Evolutionary conservation across 2,113 vertebrate genomes (phyloP).

Genomic region (Chlorodrepanis virens): DNA sequence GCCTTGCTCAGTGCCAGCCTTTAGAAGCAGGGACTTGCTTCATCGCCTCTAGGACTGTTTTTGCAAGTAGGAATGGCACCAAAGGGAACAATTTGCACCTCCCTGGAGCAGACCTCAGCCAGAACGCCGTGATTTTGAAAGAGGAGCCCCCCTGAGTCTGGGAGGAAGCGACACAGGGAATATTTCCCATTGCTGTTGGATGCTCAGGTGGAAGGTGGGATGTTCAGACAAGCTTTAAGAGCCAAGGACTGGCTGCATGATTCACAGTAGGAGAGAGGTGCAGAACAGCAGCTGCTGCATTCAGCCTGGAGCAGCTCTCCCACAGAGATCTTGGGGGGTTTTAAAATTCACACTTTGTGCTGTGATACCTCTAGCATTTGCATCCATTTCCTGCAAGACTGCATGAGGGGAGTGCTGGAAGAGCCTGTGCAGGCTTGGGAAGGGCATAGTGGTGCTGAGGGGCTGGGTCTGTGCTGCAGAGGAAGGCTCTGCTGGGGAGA

Average conservation of each 20-base stretch:
- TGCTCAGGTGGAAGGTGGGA: not conserved
- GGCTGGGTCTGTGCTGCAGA: not conserved
- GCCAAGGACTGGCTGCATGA: not conserved
- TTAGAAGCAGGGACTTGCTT: not conserved
- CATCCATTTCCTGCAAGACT: not conserved
- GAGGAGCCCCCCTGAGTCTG: not conserved
- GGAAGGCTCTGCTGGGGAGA: not conserved
- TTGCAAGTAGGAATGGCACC: not conserved
- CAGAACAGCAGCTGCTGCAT: not conserved
- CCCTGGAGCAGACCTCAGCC: not conserved
- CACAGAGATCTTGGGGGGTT: not conserved
- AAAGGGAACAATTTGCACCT: not conserved
- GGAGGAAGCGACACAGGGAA: not conserved
- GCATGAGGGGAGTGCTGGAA: not conserved
- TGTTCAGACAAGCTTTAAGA: not conserved
- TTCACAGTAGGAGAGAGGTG: not conserved
- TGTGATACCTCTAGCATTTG: not conserved
- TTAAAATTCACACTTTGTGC: not conserved
- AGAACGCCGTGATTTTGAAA: not conserved
- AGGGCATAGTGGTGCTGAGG: not conserved
- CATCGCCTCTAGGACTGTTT: fast-evolving
- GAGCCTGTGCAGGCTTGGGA: not conserved
- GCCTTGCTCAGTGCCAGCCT: not conserved
- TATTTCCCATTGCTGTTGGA: not conserved
- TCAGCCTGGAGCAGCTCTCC: not conserved